A percentile compares a stretch with the other conserved stretches of the same genome.
phyloP scores from a whole-genome alignment of 2,797 vertebrate genomes.

The Macrochelys suwanniensis region DNA sequence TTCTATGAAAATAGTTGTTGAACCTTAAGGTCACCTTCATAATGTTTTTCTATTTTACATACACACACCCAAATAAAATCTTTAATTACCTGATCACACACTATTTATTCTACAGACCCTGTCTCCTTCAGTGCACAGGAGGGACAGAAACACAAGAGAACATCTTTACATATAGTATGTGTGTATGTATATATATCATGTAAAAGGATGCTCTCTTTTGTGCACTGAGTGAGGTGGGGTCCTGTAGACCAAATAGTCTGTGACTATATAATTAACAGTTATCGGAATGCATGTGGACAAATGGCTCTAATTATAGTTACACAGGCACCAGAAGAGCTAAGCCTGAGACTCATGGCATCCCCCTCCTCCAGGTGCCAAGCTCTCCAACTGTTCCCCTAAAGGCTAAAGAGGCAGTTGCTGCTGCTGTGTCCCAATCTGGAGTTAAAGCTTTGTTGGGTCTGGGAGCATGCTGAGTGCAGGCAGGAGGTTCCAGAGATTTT shows the following conservation, averaged over 20 bases:
- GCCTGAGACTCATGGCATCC: background rate
- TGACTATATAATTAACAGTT: accelerated
- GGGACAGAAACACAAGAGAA: background rate
- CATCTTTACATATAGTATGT: background rate
- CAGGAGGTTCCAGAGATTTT: background rate
- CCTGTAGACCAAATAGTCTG: background rate
- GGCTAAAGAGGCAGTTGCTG: background rate
- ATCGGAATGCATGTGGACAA: background rate
- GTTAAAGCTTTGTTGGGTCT: background rate
- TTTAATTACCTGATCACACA: background rate
- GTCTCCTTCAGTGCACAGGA: background rate
- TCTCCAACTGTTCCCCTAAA: background rate
- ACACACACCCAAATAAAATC: accelerated
- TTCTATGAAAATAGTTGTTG: too few species aligned
- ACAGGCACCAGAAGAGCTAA: background rate
- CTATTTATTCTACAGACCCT: background rate
- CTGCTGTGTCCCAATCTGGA: background rate
- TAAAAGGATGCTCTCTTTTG: background rate
- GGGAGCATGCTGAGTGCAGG: background rate
- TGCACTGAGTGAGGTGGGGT: background rate
- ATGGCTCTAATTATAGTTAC: background rate
- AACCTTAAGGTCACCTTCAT: too few species aligned
- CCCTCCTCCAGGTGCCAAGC: accelerated
- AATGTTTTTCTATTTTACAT: background rate
- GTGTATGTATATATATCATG: background rate